Conservation (phyloP, 2,113 vertebrate genomes). For the Ptyas mucosa region DNA sequence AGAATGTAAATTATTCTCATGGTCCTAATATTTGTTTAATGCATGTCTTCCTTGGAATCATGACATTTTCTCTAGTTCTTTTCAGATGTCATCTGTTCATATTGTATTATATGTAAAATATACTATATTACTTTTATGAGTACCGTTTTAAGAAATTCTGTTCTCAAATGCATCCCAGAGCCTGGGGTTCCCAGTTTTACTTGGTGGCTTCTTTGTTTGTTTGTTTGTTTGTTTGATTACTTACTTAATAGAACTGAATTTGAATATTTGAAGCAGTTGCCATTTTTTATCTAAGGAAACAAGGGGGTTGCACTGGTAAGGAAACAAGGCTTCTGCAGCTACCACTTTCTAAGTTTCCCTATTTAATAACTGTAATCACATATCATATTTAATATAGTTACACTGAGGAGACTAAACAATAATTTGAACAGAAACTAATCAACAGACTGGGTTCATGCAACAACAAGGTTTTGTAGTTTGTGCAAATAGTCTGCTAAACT, state of each 20-base stretch:
- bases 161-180: slow-evolving; percentile 24
- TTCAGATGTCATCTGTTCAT: neutral
- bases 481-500: neutral
- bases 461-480: neutral
- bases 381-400: neutral
- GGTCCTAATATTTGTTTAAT: slow-evolving; percentile 36
- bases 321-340: neutral
- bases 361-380: neutral
- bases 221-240: slow-evolving; percentile 19
- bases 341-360: neutral
- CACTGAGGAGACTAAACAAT: neutral
- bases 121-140: neutral
- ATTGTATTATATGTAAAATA: neutral
- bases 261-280: neutral
- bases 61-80: neutral
- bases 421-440: neutral
- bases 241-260: neutral
- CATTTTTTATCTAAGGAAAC: neutral
- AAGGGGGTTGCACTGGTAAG: neutral
- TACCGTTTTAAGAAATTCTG: slow-evolving; percentile 27
- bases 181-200: neutral
- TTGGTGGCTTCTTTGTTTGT: neutral
- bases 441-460: neutral
- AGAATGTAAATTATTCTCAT: slow-evolving; percentile 45
- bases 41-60: slow-evolving; percentile 25